Percentiles rank a stretch among this genome's conserved stretches.
Evolutionary conservation across 2,113 vertebrate species (phyloP).

Genomic region (Aspiorhynchus laticeps): DNA sequence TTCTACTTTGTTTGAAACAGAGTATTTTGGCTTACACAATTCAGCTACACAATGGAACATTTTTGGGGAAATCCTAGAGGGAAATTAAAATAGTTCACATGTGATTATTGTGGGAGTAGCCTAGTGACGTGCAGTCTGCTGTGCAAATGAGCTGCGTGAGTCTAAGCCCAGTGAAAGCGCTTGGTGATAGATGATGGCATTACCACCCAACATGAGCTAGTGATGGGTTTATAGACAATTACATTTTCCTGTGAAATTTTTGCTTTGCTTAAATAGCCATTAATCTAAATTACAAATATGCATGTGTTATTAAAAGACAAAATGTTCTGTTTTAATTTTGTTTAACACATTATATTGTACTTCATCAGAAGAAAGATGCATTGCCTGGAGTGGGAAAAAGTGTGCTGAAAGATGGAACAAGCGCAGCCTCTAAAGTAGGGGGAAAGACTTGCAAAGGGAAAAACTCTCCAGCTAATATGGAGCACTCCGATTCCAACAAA

Average conservation of each 20-base stretch:
- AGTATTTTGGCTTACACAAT: background rate
- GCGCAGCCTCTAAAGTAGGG: constrained; percentile 51
- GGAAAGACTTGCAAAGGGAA: constrained; percentile 62
- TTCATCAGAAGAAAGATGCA: constrained; percentile 71
- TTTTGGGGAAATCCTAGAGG: background rate
- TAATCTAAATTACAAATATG: constrained; percentile 14
- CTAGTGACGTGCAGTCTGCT: background rate
- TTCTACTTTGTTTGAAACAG: background rate
- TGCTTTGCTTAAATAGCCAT: constrained; percentile 25
- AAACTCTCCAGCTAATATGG: constrained; percentile 55
- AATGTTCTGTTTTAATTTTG: background rate
- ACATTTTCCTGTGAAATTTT: constrained; percentile 4
- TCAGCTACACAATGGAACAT: background rate
- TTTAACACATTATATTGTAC: constrained; percentile 11
- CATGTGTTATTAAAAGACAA: background rate
- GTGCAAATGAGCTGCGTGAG: constrained; percentile 28
- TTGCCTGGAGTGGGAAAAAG: constrained; percentile 64
- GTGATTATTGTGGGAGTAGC: background rate
- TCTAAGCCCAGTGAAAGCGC: background rate
- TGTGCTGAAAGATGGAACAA: constrained; percentile 55
- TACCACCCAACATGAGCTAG: background rate
- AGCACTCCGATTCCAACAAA: constrained; percentile 58
- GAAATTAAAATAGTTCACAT: constrained; percentile 26
- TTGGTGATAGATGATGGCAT: constrained; percentile 24
- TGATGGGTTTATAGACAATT: constrained; percentile 35